These are phyloP conservation scores for Fregata magnificens DNA, from an alignment of 2,113 vertebrate genomes.

Conservation along the genomic window DNA sequence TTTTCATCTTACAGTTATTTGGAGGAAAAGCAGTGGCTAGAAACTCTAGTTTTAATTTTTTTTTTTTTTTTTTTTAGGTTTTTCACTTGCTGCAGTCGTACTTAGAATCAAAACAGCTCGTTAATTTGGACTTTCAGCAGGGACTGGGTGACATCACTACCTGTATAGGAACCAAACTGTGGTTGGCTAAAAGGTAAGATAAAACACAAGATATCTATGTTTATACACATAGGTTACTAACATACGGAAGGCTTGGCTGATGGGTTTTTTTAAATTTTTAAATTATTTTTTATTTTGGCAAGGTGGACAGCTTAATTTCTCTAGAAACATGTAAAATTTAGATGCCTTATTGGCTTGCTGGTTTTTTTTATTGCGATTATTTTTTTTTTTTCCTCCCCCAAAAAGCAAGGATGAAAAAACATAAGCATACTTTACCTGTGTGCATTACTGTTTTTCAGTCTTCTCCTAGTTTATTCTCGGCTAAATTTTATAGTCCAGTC, in stretches of 20 bases:
- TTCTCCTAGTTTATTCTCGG: neutral
- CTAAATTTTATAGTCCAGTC: neutral
- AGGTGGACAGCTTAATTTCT: neutral
- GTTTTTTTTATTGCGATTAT: neutral
- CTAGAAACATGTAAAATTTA: neutral
- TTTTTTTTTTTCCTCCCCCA: neutral
- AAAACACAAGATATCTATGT: neutral
- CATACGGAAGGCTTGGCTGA: neutral
- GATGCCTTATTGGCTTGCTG: neutral
- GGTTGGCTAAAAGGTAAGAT: constrained; percentile 90
- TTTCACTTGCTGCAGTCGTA: constrained; percentile 88
- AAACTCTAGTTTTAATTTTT: neutral
- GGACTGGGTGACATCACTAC: constrained; percentile 71
- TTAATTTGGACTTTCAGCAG: constrained; percentile 71
- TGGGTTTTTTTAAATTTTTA: neutral
- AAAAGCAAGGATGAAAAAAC: neutral
- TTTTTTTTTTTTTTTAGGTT: constrained; percentile 76
- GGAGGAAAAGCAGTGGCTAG: constrained; percentile 24
- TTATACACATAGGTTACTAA: neutral
- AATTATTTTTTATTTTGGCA: neutral
- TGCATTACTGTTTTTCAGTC: neutral
- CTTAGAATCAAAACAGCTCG: constrained; percentile 82
- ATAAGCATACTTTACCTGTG: neutral
- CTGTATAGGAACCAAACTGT: constrained; percentile 80
- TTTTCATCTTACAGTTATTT: constrained; percentile 14